Base-by-base conservation (phyloP, 1,140 invertebrate species). In the Trissolcus basalis region DNA sequence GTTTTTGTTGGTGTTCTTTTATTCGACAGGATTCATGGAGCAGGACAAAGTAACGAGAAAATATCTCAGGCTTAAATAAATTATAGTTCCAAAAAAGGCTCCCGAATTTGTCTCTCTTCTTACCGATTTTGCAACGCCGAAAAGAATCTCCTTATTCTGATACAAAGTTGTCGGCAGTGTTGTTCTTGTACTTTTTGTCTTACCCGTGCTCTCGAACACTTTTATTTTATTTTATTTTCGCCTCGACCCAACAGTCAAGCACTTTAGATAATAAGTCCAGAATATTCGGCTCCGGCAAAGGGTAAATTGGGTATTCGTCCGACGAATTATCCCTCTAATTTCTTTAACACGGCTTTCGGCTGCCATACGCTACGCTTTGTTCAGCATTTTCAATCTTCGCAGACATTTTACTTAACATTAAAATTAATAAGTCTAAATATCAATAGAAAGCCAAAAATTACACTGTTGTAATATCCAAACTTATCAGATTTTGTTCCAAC, bases 191-290 rank as follows among this genome's bases (percentile, higher is more conserved):
- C 59, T 80, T 78, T 75, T 77, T 79, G 72, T 27, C 19, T 27
- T 27, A 27, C 58, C 56, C 70, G 27, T 60, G 55, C 53, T 75
- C 53, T 41, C 61, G 32, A 49, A 71, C 70, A 64, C 70, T 77
- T 80, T 77, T 77, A 76, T 78, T 77, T 77, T 39, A 11, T 39
- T 39, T 39, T 39, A 11, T 39, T 77, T 73, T 75, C 33, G 53
- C 39, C 49, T 50, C 75, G 56, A 72, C 79, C 79, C 72, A 76
- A 74, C 81, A 74, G 70, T 67, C 79, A 80, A 87, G 86, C 87
- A 89, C 87, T 89, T 89, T 88, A 89, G 87, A 89, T 89, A 89
- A 87, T 89, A 89, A 89, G 86, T 82, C 85, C 82, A 86, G 83
- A 80, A 82, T 78, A 80, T 80, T 80, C 56, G 80, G 68, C 77